These are phyloP conservation scores for Thaumatotibia leucotreta DNA, from an alignment of 1,140 invertebrate species.

Conservation along the genomic window DNA sequence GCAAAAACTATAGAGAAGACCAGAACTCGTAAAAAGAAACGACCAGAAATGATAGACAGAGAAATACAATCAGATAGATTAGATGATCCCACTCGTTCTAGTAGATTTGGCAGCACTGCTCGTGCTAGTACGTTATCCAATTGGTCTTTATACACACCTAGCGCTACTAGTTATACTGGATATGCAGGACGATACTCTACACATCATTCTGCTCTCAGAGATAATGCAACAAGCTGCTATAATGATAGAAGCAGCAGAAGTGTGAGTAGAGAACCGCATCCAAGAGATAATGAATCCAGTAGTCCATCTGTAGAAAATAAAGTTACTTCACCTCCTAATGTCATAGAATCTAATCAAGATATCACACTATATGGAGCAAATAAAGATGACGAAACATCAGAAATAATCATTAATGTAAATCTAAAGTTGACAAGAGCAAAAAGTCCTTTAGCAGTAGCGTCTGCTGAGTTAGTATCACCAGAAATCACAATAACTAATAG, in stretches of 20 bases:
- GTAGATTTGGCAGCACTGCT: slow-evolving; percentile 78
- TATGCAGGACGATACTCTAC: slow-evolving; percentile 70
- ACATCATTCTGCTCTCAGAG: slow-evolving; percentile 54
- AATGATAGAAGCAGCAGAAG: slow-evolving; percentile 56
- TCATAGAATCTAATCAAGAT: slow-evolving; percentile 31
- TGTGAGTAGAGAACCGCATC: slow-evolving; percentile 52
- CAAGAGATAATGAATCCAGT: slow-evolving; percentile 33
- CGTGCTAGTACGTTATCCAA: slow-evolving; percentile 76
- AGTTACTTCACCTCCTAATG: slow-evolving; percentile 16
- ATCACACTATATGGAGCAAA: slow-evolving; percentile 35
- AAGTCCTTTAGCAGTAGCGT: slow-evolving; percentile 30
- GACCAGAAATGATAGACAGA: slow-evolving; percentile 78
- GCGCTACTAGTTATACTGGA: slow-evolving; percentile 69
- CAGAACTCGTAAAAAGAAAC: slow-evolving; percentile 76
- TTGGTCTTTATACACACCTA: slow-evolving; percentile 82
- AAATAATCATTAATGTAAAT: slow-evolving; percentile 66
- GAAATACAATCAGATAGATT: slow-evolving; percentile 82
- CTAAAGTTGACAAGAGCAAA: slow-evolving; percentile 58
- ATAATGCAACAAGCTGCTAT: slow-evolving; percentile 37
- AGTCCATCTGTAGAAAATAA: slow-evolving; percentile 31
- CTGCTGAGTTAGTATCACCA: slow-evolving; percentile 49
- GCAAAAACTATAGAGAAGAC: slow-evolving; percentile 83
- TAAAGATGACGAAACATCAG: slow-evolving; percentile 49
- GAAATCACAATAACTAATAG: slow-evolving; percentile 62
- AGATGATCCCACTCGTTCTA: slow-evolving; percentile 80